phyloP scores from a whole-genome alignment of 2,888 invertebrate species.

The Tyria jacobaeae region DNA sequence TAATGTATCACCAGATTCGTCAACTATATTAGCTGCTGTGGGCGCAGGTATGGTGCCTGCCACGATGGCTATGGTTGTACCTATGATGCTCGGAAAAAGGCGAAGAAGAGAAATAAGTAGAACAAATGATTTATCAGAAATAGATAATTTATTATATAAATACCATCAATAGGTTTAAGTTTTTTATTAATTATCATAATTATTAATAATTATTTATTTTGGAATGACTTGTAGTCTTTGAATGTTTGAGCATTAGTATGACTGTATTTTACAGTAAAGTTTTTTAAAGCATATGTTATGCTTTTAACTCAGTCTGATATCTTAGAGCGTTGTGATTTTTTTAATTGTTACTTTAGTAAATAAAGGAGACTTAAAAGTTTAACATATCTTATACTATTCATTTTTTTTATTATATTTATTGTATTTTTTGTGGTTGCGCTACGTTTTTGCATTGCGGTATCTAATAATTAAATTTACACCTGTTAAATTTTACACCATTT shows the following conservation, averaged over 20 bases:
- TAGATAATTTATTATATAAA: constrained; percentile 60
- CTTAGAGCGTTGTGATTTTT: constrained; percentile 39
- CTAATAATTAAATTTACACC: no score
- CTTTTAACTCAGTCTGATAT: constrained; percentile 22
- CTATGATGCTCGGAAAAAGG: constrained; percentile 89
- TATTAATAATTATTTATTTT: constrained; percentile 36
- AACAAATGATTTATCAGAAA: constrained; percentile 49
- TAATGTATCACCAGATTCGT: constrained; percentile 81
- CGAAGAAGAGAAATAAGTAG: constrained; percentile 64
- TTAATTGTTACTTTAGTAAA: constrained; percentile 27
- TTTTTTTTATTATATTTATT: no score
- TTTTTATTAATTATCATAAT: constrained; percentile 27
- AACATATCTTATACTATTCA: background rate
- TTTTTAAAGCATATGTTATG: constrained; percentile 22
- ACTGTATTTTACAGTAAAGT: constrained; percentile 9
- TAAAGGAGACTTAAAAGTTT: constrained; percentile 21
- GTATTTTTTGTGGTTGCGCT: no score
- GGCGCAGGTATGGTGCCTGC: constrained; percentile 93
- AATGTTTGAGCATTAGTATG: constrained; percentile 30
- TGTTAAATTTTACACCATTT: background rate
- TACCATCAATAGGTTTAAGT: constrained; percentile 44
- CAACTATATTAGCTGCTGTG: constrained; percentile 90
- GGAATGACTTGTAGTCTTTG: background rate
- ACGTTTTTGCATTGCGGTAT: background rate
- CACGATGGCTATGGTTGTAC: constrained; percentile 93